Percentiles rank a stretch among this genome's conserved stretches.
Conservation (phyloP, 2,888 invertebrate species). For the Bedellia somnulentella region DNA sequence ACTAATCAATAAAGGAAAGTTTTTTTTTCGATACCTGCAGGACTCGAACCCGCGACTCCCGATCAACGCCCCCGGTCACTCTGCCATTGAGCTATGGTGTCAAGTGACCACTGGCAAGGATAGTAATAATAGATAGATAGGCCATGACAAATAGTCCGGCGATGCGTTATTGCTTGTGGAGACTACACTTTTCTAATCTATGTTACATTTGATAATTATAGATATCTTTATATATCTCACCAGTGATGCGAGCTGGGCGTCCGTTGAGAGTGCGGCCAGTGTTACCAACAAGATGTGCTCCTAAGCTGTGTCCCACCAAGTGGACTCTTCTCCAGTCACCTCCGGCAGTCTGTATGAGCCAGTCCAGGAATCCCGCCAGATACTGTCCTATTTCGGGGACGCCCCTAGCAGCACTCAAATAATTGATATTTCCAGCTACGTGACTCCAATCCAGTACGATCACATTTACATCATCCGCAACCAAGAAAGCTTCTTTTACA, state of each 20-base stretch:
- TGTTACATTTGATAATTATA: too few relatives aligned
- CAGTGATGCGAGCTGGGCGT: slow-evolving; percentile 26
- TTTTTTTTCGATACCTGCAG: too few relatives aligned
- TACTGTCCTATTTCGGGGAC: slow-evolving; percentile 30
- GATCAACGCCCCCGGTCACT: too few relatives aligned
- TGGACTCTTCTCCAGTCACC: slow-evolving; percentile 38
- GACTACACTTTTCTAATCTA: too few relatives aligned
- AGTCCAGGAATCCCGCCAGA: slow-evolving; percentile 36
- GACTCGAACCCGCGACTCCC: too few relatives aligned
- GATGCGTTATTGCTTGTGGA: too few relatives aligned
- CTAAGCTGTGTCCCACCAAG: slow-evolving; percentile 37
- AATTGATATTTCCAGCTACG: slow-evolving; percentile 19
- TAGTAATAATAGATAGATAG: too few relatives aligned
- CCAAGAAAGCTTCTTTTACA: slow-evolving; percentile 28
- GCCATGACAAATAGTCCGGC: too few relatives aligned
- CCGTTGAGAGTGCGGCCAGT: slow-evolving; percentile 25
- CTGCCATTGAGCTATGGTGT: too few relatives aligned
- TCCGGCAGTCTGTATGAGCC: slow-evolving; percentile 30
- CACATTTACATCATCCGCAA: slow-evolving; percentile 27
- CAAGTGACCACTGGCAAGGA: too few relatives aligned
- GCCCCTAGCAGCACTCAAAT: slow-evolving; percentile 23
- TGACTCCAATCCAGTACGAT: slow-evolving; percentile 42
- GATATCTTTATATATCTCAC: too few relatives aligned
- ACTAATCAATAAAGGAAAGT: too few relatives aligned
- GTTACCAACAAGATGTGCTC: slow-evolving; percentile 36